These are phyloP conservation scores for Zygaena filipendulae DNA, from an alignment of 2,888 invertebrate genomes.

Conservation along the genomic window DNA sequence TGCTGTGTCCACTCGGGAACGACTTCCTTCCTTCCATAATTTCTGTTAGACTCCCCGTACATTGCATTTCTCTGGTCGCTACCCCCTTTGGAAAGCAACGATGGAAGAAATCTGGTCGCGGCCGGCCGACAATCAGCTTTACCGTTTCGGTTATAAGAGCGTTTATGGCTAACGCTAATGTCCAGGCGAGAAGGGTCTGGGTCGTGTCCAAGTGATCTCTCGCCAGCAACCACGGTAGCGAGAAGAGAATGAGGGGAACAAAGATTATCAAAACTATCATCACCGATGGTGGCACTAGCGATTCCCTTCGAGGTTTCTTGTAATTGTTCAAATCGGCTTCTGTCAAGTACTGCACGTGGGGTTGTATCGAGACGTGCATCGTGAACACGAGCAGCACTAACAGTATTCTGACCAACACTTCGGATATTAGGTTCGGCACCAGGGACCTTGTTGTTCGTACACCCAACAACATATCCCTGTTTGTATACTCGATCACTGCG, in stretches of 20 bases:
- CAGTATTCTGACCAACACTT: constrained; percentile 27
- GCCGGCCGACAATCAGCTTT: constrained; percentile 73
- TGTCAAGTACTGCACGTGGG: constrained; percentile 78
- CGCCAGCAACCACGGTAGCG: constrained; percentile 32
- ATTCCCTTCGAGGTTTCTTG: constrained; percentile 74
- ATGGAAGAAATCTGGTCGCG: constrained; percentile 84
- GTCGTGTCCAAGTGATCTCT: constrained; percentile 23
- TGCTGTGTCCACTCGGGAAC: constrained; percentile 89
- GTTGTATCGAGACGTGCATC: constrained; percentile 69
- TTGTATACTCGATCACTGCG: not conserved
- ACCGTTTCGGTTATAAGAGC: constrained; percentile 71
- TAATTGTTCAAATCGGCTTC: constrained; percentile 76
- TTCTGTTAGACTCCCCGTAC: constrained; percentile 70
- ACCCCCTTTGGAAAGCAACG: constrained; percentile 84
- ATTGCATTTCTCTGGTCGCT: constrained; percentile 49
- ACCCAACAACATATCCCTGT: too few species aligned
- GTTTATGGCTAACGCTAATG: constrained; percentile 71
- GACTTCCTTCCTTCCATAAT: constrained; percentile 84
- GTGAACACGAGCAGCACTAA: constrained; percentile 24
- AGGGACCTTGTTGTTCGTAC: too few species aligned
- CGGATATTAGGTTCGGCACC: constrained; percentile 13
- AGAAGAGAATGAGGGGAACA: constrained; percentile 67
- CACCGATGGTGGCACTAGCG: constrained; percentile 72
- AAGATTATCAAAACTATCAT: constrained; percentile 72
- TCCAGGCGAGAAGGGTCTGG: constrained; percentile 59